Evolutionary conservation across 2,888 invertebrate species (phyloP).

Genomic region (Ctena decussata): DNA sequence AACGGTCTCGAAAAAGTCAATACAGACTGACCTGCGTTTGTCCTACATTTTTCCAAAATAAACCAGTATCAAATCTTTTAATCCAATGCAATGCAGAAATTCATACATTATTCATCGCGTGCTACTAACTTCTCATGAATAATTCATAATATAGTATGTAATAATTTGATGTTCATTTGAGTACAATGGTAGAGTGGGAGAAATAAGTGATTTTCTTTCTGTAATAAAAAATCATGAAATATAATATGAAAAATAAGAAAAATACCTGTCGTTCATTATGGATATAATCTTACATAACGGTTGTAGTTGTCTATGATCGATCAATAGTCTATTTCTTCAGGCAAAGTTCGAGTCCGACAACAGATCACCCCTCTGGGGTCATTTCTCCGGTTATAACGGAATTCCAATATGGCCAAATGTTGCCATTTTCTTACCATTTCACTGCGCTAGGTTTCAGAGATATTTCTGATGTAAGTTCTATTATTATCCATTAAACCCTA

Average conservation of each 20-base stretch:
- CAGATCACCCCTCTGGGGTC: no score
- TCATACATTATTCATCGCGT: constrained; percentile 8
- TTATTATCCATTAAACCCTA: no score
- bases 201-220: no score
- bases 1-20: no score
- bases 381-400: no score
- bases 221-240: not conserved
- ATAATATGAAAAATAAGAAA: not conserved
- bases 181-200: no score
- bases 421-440: no score
- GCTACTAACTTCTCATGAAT: not conserved
- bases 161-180: constrained; percentile 1
- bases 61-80: not conserved
- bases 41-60: not conserved
- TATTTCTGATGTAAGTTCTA: no score
- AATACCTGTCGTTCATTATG: not conserved
- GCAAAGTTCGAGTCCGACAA: no score
- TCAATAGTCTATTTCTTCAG: not conserved
- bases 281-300: not conserved
- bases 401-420: no score
- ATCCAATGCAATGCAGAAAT: not conserved
- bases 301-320: not conserved
- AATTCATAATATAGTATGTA: not conserved
- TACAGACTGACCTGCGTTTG: not conserved
- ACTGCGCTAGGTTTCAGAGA: no score